Evolutionary conservation across 2,888 invertebrate species (phyloP).

Genomic region (Helobdella robusta): DNA sequence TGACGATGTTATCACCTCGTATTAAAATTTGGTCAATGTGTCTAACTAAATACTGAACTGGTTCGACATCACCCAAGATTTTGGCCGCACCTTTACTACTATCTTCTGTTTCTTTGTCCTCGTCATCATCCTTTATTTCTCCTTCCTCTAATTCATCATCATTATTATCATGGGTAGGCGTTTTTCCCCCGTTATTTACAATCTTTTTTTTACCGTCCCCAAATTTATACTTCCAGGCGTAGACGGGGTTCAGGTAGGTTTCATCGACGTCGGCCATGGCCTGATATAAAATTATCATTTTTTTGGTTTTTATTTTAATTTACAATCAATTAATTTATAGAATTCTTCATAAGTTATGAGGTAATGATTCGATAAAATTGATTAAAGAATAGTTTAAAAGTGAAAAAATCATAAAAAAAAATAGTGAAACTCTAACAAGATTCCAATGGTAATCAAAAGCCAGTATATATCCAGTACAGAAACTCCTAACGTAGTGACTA

Average conservation of each 20-base stretch:
- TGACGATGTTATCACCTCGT: slow-evolving; percentile 49
- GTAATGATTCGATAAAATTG: neutral
- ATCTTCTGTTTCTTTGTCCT: neutral
- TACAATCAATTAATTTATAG: neutral
- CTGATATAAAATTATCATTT: slow-evolving; percentile 35
- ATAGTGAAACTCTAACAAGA: slow-evolving; percentile 51
- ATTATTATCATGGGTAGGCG: neutral
- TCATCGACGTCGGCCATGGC: slow-evolving; percentile 73
- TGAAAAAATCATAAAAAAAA: neutral
- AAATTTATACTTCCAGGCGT: no score
- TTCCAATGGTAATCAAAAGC: slow-evolving; percentile 93
- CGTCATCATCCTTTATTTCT: slow-evolving; percentile 4
- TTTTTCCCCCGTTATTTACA: neutral
- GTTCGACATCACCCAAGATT: no score
- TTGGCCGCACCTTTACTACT: neutral
- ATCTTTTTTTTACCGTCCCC: no score
- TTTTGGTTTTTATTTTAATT: neutral
- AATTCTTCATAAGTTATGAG: neutral
- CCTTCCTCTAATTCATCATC: neutral
- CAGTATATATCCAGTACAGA: slow-evolving; percentile 64
- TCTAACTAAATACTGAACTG: slow-evolving; percentile 31
- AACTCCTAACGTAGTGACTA: slow-evolving; percentile 64
- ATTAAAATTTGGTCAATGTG: slow-evolving; percentile 48
- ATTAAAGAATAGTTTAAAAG: neutral
- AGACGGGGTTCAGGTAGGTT: slow-evolving; percentile 54